Evolutionary conservation across 2,888 invertebrate genomes (phyloP).

Genomic region (Polia nebulosa): DNA sequence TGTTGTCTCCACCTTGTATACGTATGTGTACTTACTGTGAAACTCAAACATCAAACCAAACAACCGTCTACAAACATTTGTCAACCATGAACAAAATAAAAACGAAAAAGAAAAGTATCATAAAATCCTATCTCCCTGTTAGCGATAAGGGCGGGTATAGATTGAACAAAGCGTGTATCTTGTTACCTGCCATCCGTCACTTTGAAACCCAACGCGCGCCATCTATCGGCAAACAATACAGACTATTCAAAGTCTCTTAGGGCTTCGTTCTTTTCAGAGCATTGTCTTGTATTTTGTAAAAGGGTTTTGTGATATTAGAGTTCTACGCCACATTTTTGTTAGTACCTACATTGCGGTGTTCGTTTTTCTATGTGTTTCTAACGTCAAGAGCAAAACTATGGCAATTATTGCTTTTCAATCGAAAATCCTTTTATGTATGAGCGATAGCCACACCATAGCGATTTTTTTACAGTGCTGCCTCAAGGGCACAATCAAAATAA

Average conservation of each 20-base stretch:
- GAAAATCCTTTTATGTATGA: too few relatives aligned
- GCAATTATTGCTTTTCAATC: too few relatives aligned
- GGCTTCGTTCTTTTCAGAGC: slow-evolving; percentile 13
- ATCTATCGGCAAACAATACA: slow-evolving; percentile 61
- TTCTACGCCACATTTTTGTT: slow-evolving; percentile 6
- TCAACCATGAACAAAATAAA: background rate
- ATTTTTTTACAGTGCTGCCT: too few relatives aligned
- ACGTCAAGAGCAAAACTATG: too few relatives aligned
- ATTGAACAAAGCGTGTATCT: slow-evolving; percentile 54
- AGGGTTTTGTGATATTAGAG: background rate
- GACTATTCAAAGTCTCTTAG: slow-evolving; percentile 39
- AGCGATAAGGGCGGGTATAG: slow-evolving; percentile 23
- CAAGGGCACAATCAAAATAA: too few relatives aligned
- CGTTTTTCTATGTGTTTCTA: too few relatives aligned
- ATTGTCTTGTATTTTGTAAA: slow-evolving; percentile 20
- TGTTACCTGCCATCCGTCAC: slow-evolving; percentile 50
- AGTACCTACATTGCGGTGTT: too few relatives aligned
- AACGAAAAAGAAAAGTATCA: slow-evolving; percentile 13
- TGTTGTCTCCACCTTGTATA: too few relatives aligned
- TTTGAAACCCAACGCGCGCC: slow-evolving; percentile 59
- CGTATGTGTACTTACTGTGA: background rate
- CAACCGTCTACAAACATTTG: background rate
- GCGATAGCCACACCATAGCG: too few relatives aligned
- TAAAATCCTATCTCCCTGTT: slow-evolving; percentile 25
- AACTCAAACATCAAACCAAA: background rate